A percentile compares a stretch with the other conserved stretches of the same genome.
Conservation (phyloP, 2,888 invertebrate genomes). For the Podotricha telesiphe region DNA sequence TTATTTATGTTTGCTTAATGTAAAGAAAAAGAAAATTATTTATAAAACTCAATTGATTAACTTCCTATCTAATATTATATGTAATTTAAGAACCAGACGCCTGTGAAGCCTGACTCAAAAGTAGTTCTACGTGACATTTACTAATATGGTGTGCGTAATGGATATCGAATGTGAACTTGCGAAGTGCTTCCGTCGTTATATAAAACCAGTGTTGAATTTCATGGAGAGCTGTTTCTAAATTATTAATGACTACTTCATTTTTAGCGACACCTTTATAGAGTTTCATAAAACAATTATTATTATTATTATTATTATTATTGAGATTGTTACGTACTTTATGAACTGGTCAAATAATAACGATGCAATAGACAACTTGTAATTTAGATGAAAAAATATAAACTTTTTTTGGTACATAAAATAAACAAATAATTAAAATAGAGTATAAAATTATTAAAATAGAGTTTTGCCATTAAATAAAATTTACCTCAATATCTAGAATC, state of each 20-base stretch:
- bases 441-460: too few species aligned
- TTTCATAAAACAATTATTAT: too few species aligned
- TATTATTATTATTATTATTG: too few species aligned
- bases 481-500: too few species aligned
- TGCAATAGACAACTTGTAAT: too few species aligned
- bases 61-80: slow-evolving; percentile 9
- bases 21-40: background rate
- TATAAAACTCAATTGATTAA: background rate
- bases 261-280: background rate
- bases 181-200: slow-evolving; percentile 30
- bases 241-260: background rate
- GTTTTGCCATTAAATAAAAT: too few species aligned
- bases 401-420: background rate
- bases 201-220: slow-evolving; percentile 27
- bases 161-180: slow-evolving; percentile 23
- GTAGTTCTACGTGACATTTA: slow-evolving; percentile 32
- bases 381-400: too few species aligned
- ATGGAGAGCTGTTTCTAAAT: slow-evolving; percentile 12
- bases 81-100: background rate
- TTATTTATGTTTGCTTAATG: background rate
- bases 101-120: slow-evolving; percentile 10
- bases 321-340: background rate
- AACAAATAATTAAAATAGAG: too few species aligned
- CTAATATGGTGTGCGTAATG: slow-evolving; percentile 30
- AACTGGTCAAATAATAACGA: background rate